These are phyloP conservation scores for Pseudotriccus pelzelni DNA, from an alignment of 2,797 vertebrate genomes.

Conservation along the genomic window DNA sequence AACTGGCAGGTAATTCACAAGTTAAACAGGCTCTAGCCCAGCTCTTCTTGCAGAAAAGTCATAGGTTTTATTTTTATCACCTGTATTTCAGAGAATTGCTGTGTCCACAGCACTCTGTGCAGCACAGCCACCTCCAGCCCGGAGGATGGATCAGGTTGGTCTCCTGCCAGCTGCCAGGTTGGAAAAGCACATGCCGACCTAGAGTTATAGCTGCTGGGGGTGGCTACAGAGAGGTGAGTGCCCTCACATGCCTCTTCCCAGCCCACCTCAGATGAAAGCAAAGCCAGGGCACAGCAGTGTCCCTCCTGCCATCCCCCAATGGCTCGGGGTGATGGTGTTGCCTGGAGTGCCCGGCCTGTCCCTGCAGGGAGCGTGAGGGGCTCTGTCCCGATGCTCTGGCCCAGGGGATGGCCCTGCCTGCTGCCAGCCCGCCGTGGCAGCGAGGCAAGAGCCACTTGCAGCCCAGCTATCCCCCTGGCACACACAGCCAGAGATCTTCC, in stretches of 20 bases:
- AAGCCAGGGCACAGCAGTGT: neutral
- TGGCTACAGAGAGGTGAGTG: neutral
- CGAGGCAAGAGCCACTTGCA: neutral
- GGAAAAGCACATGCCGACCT: neutral
- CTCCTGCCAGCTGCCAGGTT: rapidly evolving
- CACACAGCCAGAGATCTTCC: rapidly evolving
- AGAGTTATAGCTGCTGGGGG: neutral
- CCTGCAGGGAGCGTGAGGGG: neutral
- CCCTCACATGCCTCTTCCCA: neutral
- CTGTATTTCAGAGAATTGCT: neutral
- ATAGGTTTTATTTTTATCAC: neutral
- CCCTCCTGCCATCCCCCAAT: neutral
- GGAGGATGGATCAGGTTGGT: rapidly evolving
- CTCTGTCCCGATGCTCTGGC: neutral
- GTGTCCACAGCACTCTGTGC: rapidly evolving
- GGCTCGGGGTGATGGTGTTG: neutral
- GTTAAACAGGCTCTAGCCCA: neutral
- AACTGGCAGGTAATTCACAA: rapidly evolving
- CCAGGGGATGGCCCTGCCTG: neutral
- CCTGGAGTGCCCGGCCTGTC: conserved; percentile 80
- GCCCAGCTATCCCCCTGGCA: rapidly evolving
- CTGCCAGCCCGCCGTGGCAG: neutral
- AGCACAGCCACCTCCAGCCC: neutral
- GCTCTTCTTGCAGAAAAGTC: neutral
- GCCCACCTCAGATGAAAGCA: neutral